Conservation (phyloP, 2,797 vertebrate genomes). For the Syndactyla subalaris region DNA sequence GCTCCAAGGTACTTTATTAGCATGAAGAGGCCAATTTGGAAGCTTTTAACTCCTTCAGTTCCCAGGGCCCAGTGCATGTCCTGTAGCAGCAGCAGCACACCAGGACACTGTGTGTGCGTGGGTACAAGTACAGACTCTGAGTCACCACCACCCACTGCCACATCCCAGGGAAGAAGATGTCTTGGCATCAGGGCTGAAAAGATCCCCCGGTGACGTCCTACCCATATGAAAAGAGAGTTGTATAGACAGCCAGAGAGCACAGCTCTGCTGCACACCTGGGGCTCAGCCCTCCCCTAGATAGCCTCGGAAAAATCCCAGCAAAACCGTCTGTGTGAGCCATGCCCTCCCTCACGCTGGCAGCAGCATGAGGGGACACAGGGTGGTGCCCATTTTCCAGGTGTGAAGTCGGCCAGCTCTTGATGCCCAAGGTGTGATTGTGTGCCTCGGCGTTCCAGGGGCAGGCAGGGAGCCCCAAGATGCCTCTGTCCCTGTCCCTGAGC, state of each 20-base stretch:
- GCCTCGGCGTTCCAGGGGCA: background rate
- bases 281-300: background rate
- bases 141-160: background rate
- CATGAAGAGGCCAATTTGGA: background rate
- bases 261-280: background rate
- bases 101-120: accelerated
- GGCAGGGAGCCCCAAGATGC: background rate
- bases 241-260: background rate
- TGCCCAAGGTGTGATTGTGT: background rate
- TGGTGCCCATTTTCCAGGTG: background rate
- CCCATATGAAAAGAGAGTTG: background rate
- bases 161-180: background rate
- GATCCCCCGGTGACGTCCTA: background rate
- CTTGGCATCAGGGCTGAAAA: background rate
- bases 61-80: accelerated
- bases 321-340: accelerated
- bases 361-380: background rate
- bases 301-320: background rate
- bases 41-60: slow-evolving; percentile 41
- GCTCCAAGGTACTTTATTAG: slow-evolving; percentile 58
- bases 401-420: background rate
- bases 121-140: background rate
- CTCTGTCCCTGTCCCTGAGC: accelerated
- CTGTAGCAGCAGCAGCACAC: background rate
- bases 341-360: background rate